These are phyloP conservation scores for Pharmacophagus antenor DNA, from an alignment of 2,888 invertebrate species.

Conservation along the genomic window DNA sequence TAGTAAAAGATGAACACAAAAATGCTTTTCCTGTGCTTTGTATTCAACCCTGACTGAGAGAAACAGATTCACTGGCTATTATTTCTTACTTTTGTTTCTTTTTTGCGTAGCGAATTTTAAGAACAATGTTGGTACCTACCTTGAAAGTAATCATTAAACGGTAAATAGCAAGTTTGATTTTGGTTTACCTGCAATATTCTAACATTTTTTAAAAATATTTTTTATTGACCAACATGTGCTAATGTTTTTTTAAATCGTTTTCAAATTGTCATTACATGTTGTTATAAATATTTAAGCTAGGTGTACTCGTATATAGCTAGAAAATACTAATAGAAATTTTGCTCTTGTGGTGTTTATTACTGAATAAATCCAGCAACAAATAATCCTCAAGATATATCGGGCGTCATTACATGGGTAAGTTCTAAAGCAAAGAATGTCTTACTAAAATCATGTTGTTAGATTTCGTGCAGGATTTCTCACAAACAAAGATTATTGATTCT, in stretches of 20 bases:
- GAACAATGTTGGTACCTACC: neutral
- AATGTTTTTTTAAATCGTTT: neutral
- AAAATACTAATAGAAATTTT: too few relatives aligned
- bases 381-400: neutral
- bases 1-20: slow-evolving; percentile 1
- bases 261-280: too few relatives aligned
- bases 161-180: neutral
- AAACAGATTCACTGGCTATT: slow-evolving; percentile 10
- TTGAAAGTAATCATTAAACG: neutral
- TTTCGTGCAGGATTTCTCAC: neutral
- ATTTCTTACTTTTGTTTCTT: slow-evolving; percentile 8
- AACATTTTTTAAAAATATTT: neutral
- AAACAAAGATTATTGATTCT: neutral
- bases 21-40: slow-evolving; percentile 4
- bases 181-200: neutral
- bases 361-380: neutral
- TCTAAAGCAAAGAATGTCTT: neutral
- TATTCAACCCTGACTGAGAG: slow-evolving; percentile 13
- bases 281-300: too few relatives aligned
- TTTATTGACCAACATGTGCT: neutral
- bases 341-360: too few relatives aligned
- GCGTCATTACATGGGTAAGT: too few relatives aligned
- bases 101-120: neutral
- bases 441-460: neutral
- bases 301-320: too few relatives aligned